phyloP scores from a whole-genome alignment of 2,888 invertebrate genomes.

The Oscheius sp. region DNA sequence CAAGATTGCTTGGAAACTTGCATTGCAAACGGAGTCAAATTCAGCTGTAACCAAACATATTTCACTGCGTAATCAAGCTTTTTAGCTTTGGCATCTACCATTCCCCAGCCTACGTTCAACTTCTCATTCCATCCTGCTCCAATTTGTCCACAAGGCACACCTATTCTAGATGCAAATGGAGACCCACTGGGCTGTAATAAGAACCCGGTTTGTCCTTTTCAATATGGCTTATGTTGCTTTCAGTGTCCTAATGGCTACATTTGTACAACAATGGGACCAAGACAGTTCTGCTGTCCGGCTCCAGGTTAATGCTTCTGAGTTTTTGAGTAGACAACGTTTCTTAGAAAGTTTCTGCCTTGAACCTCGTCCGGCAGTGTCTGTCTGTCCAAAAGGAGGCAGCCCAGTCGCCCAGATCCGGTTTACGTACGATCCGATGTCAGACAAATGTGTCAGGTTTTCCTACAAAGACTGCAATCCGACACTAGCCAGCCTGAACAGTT shows the following conservation, averaged over 20 bases:
- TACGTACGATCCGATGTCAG: constrained; percentile 54
- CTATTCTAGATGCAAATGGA: constrained; percentile 32
- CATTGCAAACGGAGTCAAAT: constrained; percentile 52
- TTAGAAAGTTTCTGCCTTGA: constrained; percentile 54
- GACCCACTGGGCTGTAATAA: constrained; percentile 13
- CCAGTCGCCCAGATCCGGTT: constrained; percentile 53
- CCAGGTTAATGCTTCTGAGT: constrained; percentile 41
- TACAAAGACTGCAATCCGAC: constrained; percentile 43
- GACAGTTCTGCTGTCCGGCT: constrained; percentile 55
- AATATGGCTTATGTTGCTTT: no score
- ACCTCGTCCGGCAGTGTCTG: constrained; percentile 49
- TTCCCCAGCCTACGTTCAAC: constrained; percentile 21
- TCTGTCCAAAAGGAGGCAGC: constrained; percentile 46
- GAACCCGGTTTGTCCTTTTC: constrained; percentile 18
- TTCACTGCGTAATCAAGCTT: not conserved
- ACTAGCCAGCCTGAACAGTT: constrained; percentile 43
- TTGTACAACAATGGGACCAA: constrained; percentile 44
- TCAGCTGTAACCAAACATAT: constrained; percentile 44
- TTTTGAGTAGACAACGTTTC: not conserved
- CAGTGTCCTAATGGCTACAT: constrained; percentile 53
- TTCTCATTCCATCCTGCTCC: constrained; percentile 38
- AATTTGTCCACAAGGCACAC: constrained; percentile 53
- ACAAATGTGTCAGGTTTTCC: constrained; percentile 52
- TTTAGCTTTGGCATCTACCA: constrained; percentile 13
- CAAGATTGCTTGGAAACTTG: constrained; percentile 54